Evolutionary conservation across 2,797 vertebrate genomes (phyloP).

Genomic region (Phaenicophaeus curvirostris): DNA sequence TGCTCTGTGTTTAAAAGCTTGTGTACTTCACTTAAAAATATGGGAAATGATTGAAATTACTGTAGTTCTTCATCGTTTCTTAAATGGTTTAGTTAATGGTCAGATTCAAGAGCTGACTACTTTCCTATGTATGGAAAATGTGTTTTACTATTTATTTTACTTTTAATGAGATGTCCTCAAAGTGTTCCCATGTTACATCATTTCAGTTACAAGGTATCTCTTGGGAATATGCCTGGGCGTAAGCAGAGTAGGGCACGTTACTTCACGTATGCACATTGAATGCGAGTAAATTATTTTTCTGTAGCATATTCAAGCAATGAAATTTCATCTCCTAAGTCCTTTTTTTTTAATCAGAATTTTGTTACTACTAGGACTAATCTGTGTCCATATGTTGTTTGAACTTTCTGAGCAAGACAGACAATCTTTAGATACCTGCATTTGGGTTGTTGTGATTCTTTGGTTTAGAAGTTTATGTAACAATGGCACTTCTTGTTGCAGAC

Average conservation of each 20-base stretch:
- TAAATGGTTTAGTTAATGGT: not conserved
- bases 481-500: not conserved
- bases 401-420: not conserved
- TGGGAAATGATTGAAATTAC: not conserved
- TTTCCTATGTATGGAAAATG: not conserved
- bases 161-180: constrained; percentile 21
- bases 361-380: not conserved
- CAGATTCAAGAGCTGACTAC: not conserved
- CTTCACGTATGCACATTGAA: not conserved
- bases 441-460: not conserved
- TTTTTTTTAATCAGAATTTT: constrained; percentile 11
- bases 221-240: constrained; percentile 21
- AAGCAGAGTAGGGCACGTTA: not conserved
- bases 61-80: not conserved
- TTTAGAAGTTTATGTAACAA: not conserved
- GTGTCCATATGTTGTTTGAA: not conserved
- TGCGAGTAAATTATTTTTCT: constrained; percentile 20
- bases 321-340: not conserved
- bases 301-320: not conserved
- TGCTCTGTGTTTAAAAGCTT: not conserved
- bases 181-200: not conserved
- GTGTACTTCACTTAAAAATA: not conserved
- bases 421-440: not conserved
- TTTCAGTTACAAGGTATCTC: constrained; percentile 25
- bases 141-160: not conserved